Conservation (phyloP, 2,888 invertebrate genomes). For the Sesia apiformis region DNA sequence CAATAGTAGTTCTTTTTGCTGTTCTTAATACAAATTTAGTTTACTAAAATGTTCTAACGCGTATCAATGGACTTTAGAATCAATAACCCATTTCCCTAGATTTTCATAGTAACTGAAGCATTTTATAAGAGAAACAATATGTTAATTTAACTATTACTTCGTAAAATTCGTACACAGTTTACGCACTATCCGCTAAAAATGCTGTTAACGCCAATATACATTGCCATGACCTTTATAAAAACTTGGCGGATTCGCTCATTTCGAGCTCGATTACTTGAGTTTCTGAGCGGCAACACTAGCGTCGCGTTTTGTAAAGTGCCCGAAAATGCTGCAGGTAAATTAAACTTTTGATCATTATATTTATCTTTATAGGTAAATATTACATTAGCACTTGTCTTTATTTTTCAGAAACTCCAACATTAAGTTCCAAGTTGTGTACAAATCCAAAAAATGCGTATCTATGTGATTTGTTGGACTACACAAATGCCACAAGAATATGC, state of each 20-base stretch:
- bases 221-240: constrained; percentile 87
- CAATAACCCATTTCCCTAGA: constrained; percentile 48
- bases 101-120: constrained; percentile 5
- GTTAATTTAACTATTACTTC: not conserved
- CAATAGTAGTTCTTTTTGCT: not conserved
- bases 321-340: constrained; percentile 62
- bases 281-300: constrained; percentile 73
- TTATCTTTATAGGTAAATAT: not conserved
- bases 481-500: constrained; percentile 60
- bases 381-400: constrained; percentile 1
- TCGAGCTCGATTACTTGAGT: constrained; percentile 78
- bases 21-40: not conserved
- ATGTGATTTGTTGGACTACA: constrained; percentile 75
- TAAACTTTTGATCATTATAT: not conserved
- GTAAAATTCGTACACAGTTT: not conserved
- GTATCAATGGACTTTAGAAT: constrained; percentile 54
- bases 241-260: constrained; percentile 84
- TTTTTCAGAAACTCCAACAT: constrained; percentile 61
- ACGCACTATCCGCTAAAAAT: constrained; percentile 43
- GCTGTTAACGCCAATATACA: constrained; percentile 87
- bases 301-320: constrained; percentile 77
- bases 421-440: constrained; percentile 70
- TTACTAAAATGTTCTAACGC: not conserved
- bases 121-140: not conserved
- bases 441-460: constrained; percentile 74